Evolutionary conservation across 2,888 invertebrate species (phyloP).

Genomic region (Lamellibrachia columna): DNA sequence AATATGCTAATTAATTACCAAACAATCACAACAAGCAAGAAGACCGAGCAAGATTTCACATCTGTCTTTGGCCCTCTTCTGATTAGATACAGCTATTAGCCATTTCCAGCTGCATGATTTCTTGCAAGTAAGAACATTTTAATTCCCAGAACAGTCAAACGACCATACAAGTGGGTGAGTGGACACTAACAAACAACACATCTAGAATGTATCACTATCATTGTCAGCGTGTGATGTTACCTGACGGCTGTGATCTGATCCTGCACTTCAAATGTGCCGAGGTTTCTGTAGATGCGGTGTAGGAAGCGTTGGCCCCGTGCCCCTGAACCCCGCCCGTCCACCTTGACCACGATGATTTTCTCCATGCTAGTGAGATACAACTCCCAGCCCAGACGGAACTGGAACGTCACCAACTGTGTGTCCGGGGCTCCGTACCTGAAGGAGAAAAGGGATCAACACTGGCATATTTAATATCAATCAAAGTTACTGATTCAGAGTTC

Average conservation of each 20-base stretch:
- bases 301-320: conserved; percentile 85
- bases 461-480: neutral
- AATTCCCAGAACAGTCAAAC: too few species aligned
- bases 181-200: too few species aligned
- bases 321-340: conserved; percentile 89
- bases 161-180: too few species aligned
- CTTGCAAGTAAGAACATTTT: too few species aligned
- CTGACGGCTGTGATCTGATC: conserved; percentile 86
- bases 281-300: conserved; percentile 83
- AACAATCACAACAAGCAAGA: too few species aligned
- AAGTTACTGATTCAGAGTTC: neutral
- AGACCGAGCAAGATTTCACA: too few species aligned
- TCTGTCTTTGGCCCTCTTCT: too few species aligned
- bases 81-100: too few species aligned
- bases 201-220: too few species aligned
- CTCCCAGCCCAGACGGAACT: conserved; percentile 88
- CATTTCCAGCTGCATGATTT: too few species aligned
- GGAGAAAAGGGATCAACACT: neutral
- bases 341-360: conserved; percentile 82
- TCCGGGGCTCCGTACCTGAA: conserved; percentile 90
- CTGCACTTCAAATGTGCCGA: conserved; percentile 92
- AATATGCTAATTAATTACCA: too few species aligned
- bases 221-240: conserved; percentile 42
- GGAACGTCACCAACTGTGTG: conserved; percentile 88
- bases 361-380: conserved; percentile 86